phyloP scores from a whole-genome alignment of 2,888 invertebrate genomes.

The Philonicus albiceps region DNA sequence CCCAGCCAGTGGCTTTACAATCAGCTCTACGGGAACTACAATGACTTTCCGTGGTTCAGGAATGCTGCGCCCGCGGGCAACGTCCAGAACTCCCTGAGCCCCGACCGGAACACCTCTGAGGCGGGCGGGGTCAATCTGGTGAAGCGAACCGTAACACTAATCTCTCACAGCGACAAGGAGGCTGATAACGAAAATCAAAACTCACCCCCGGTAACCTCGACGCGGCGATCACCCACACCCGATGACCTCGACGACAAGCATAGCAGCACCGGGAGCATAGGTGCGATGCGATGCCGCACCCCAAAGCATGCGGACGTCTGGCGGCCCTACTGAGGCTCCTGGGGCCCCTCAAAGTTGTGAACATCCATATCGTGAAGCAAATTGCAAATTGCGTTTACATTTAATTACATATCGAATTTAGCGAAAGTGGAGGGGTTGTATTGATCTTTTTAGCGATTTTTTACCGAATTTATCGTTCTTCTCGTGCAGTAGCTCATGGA shows the following conservation, averaged over 20 bases:
- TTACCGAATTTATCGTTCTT: neutral
- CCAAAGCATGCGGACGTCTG: slow-evolving; percentile 75
- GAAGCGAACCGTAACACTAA: slow-evolving; percentile 58
- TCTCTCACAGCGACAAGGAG: slow-evolving; percentile 58
- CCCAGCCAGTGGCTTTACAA: slow-evolving; percentile 82
- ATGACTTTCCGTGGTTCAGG: slow-evolving; percentile 74
- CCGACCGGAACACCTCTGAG: slow-evolving; percentile 24
- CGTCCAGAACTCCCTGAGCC: slow-evolving; percentile 49
- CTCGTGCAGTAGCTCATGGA: neutral
- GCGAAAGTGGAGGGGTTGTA: neutral
- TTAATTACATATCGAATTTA: slow-evolving; percentile 49
- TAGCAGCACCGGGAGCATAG: slow-evolving; percentile 51
- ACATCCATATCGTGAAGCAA: slow-evolving; percentile 42
- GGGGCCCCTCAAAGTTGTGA: neutral
- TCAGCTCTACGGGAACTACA: slow-evolving; percentile 74
- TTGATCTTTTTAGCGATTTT: neutral
- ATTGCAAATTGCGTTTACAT: slow-evolving; percentile 37
- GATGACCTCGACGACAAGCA: slow-evolving; percentile 53
- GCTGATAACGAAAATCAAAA: slow-evolving; percentile 58
- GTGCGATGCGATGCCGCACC: slow-evolving; percentile 62
- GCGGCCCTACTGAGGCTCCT: slow-evolving; percentile 73
- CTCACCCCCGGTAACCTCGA: slow-evolving; percentile 63
- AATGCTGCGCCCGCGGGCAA: slow-evolving; percentile 57
- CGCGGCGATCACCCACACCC: slow-evolving; percentile 68
- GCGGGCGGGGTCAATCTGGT: slow-evolving; percentile 58